Percentiles rank a stretch among this genome's conserved stretches.
Conservation (phyloP, 1,140 invertebrate genomes). For the Globodera rostochiensis region DNA sequence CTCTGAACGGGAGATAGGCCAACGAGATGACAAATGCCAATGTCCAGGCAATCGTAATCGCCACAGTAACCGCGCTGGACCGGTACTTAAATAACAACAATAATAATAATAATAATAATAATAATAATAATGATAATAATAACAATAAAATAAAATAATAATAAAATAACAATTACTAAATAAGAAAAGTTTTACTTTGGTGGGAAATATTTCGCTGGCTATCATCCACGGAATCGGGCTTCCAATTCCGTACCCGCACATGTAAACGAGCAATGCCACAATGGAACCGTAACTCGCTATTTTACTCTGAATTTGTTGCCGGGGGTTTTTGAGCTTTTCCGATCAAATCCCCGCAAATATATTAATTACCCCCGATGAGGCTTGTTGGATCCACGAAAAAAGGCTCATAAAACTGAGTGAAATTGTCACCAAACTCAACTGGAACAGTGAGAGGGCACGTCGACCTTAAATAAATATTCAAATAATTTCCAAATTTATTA, state of each 20-base stretch:
- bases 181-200: slow-evolving; percentile 29
- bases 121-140: too few relatives aligned
- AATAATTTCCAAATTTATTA: not conserved
- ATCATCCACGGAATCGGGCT: slow-evolving; percentile 64
- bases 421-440: slow-evolving; percentile 50
- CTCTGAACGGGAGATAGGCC: slow-evolving; percentile 56
- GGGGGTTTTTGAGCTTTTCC: too few relatives aligned
- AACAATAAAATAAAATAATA: too few relatives aligned
- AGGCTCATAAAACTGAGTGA: slow-evolving; percentile 50
- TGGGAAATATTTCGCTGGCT: slow-evolving; percentile 55
- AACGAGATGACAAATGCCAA: slow-evolving; percentile 57
- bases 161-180: not conserved
- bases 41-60: slow-evolving; percentile 55
- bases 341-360: too few relatives aligned
- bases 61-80: slow-evolving; percentile 53
- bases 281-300: slow-evolving; percentile 59
- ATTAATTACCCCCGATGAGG: slow-evolving; percentile 1
- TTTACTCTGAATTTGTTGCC: slow-evolving; percentile 31
- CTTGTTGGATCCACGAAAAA: slow-evolving; percentile 55
- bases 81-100: slow-evolving; percentile 46
- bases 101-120: not conserved
- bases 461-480: slow-evolving; percentile 26
- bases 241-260: slow-evolving; percentile 60
- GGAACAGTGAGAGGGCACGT: slow-evolving; percentile 56
- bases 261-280: slow-evolving; percentile 53